Evolutionary conservation across 2,888 invertebrate species (phyloP), one percentile per base, ranked within the genome.

Genomic region (Minunthozetes semirufus): DNA sequence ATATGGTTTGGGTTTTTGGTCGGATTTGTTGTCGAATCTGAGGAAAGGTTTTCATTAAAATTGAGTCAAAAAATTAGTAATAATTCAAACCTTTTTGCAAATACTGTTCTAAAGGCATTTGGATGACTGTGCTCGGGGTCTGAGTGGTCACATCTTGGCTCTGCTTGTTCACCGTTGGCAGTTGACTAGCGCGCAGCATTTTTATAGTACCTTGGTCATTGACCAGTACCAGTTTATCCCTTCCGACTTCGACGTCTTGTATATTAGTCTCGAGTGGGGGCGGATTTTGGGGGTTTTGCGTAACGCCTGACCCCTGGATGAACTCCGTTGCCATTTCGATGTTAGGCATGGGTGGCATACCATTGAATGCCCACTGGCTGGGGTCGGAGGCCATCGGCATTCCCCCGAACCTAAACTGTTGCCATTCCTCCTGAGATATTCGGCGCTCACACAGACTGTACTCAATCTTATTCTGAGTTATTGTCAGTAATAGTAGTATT

Each of bases 361-460:
- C 11, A 42, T 29, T 29, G n/a, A 15, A 38, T 15, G 63, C 33
- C 63, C 63, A 63, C 38, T 63, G 63, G 13, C 3, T 27, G 11
- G 33, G n/a, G 15, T 68, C 42, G 17, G 42, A 17, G 8, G 2
- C 56, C 56, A 56, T 56, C 5, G 56, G 8, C 56, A 56, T 56
- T 22, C 56, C 56, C 0, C 68, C 68, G 13, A 68, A 68, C 46
- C 42, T 68, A 4, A 42, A 15, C 29, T 19, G 38, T 13, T 68
- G 68, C 68, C 68, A 68, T 46, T 68, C 68, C 46, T 68, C 68
- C 6, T 38, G 22, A 38, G 42, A 17, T 68, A 68, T 42, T 22
- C 68, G 38, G 3, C 68, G 17, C 46, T 68, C 68, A 9, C 25
- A 27, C 1, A 9, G 19, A 63, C 15, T 63, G 1, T 25, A 38